Evolutionary conservation across 2,113 vertebrate species (phyloP).

Genomic region (Tiliqua scincoides): DNA sequence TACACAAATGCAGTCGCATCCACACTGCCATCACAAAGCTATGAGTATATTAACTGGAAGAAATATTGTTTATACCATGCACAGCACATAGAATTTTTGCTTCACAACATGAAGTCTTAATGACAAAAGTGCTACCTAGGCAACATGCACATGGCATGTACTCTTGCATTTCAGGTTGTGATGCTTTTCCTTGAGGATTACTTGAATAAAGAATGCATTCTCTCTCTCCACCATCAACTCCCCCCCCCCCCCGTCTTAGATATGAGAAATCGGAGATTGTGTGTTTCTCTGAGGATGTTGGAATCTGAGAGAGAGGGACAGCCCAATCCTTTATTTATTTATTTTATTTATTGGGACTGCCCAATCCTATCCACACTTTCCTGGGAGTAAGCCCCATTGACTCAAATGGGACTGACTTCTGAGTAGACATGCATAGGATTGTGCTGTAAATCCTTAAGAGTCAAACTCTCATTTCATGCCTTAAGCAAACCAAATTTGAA

Average conservation of each 20-base stretch:
- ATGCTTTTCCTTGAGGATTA: slow-evolving; percentile 26
- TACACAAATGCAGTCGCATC: background rate
- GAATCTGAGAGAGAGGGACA: background rate
- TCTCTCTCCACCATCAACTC: slow-evolving; percentile 41
- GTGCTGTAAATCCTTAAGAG: background rate
- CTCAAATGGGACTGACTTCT: too few species aligned
- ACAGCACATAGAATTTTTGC: background rate
- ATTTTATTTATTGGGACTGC: too few species aligned
- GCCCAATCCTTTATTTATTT: too few species aligned
- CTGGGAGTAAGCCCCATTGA: too few species aligned
- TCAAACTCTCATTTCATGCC: background rate
- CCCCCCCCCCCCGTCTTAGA: slow-evolving; percentile 17
- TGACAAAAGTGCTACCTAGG: background rate
- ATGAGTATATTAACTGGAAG: too few species aligned
- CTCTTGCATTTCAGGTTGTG: background rate
- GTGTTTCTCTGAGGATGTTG: background rate
- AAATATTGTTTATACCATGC: background rate
- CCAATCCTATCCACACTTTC: too few species aligned
- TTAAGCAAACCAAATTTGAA: background rate
- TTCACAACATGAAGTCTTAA: background rate
- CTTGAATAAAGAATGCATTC: slow-evolving; percentile 48
- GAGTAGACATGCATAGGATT: too few species aligned
- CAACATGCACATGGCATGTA: background rate
- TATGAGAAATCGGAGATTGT: slow-evolving; percentile 54
- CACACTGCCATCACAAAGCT: background rate